Evolutionary conservation across 2,113 vertebrate species (phyloP), one percentile per base, ranked within the genome.

Genomic region (Glaucomys volans): DNA sequence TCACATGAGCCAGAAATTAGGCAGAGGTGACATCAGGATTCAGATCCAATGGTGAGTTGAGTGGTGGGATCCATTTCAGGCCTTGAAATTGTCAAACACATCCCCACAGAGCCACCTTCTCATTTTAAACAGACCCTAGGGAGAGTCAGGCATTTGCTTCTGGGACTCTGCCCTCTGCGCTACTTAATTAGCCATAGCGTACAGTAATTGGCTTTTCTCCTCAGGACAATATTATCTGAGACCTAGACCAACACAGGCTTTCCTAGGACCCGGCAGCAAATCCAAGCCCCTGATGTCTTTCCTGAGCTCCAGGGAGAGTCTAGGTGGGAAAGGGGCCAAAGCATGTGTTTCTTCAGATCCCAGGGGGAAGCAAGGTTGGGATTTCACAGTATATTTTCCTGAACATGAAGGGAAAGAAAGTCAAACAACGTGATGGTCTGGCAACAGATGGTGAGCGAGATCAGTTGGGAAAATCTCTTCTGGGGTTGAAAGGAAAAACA

Each of bases 121-220:
- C 83, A 84, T 96, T n/a, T n/a, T 82, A 92, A 62, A 47, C 62
- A 77, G 52, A 47, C 52, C 66, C 91, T 1, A 2, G 72, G 62
- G 93, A 94, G 72, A 93, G 13, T 40, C 77, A 54, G 67, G 79
- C 66, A 13, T 91, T 94, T 88, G 57, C 94, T 91, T 83, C 77
- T 80, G 94, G 88, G 83, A 94, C 64, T 80, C 59, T 18, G 10
- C 62, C 77, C 89, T 94, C 89, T 22, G 30, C 35, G 13, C 64
- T 32, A 52, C 59, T 84, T 94, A 94, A 96, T 96, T 94, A 97
- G 95, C 77, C 77, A n/a, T 40, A 52, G 82, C 74, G 86, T 77
- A 40, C 2, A 37, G 37, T 91, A 79, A 94, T 52, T 93, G 74
- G 54, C 76, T 95, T 91, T 95, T 88, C 88, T 91, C 30, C 77